Evolutionary conservation across 2,113 vertebrate species (phyloP).

Genomic region (Peucedramus taeniatus): DNA sequence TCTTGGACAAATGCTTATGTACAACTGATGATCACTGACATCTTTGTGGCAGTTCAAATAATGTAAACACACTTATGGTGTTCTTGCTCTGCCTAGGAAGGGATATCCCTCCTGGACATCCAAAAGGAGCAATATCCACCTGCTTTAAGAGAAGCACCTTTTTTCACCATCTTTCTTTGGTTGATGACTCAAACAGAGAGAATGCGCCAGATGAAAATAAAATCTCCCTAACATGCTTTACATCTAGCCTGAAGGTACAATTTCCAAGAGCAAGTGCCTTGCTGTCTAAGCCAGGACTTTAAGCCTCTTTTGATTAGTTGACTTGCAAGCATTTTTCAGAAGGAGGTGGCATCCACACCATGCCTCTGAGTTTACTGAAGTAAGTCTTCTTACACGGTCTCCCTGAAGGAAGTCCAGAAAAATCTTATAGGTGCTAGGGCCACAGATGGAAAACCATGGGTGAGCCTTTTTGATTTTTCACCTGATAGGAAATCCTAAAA

Average conservation of each 20-base stretch:
- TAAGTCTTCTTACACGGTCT: not conserved
- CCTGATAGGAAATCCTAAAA: not conserved
- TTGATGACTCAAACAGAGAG: constrained; percentile 10
- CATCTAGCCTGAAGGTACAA: constrained; percentile 44
- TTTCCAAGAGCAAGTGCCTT: constrained; percentile 30
- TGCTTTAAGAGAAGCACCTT: not conserved
- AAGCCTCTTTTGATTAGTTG: constrained; percentile 27
- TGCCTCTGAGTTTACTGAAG: not conserved
- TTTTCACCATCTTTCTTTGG: not conserved
- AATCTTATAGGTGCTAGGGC: not conserved
- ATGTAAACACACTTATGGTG: fast-evolving
- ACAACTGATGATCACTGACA: not conserved
- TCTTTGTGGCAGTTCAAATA: not conserved
- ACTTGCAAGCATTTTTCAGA: not conserved
- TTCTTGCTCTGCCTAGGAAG: not conserved
- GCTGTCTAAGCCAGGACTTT: constrained; percentile 23
- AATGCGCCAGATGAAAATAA: not conserved
- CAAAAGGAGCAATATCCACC: not conserved
- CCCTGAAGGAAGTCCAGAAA: not conserved
- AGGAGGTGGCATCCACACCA: not conserved
- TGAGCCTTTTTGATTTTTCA: not conserved
- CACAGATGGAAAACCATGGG: not conserved
- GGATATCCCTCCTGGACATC: not conserved
- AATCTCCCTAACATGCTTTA: constrained; percentile 27
- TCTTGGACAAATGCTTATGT: not conserved